Base-by-base conservation (phyloP, 2,797 vertebrate genomes). In the Malurus splendens region DNA sequence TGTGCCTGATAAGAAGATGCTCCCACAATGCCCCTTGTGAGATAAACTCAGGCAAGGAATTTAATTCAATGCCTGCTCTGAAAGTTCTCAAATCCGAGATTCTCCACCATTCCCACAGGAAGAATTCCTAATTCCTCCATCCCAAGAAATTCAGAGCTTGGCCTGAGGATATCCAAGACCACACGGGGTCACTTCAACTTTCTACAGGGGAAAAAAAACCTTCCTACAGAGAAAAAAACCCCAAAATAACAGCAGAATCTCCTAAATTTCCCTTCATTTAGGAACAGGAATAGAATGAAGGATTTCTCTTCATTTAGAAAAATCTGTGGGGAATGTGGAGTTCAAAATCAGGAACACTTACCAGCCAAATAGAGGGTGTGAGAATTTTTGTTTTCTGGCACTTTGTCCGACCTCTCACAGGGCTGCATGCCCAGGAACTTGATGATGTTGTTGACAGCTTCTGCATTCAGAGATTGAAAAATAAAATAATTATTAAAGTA, bases 341-440 rank as follows among this genome's bases (percentile, higher is more conserved):
- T 14, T 33, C 13, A 27, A 5, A 0, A 73, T 71, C 7, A 44
- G 13, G 12, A 38, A 42, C 56, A 76, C 98, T 90, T 92, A 99
- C 99, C 99, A 54, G 98, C 98, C 18, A 99, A 97, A 94, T 98
- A 99, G 57, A 99, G 98, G 4, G 98, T 97, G 48, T 99, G 99
- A 0, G 99, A 99, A 92, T 99, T 99, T 95, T 99, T 99, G 96
- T 99, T 99, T 94, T 99, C 99, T 0, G 99, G 99, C 78, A 99
- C 99, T 97, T 99, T 99, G 94, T 99, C 99, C 0, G 99, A 99
- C 62, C 99, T 98, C 90, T 99, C 99, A 17, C 99, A 99, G 10
- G 99, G 99, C 97, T 99, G 99, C 99, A 99, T 99, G 94, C 99
- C 99, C 95, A 99, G 96, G 97, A 99, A 99, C 82, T 97, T 98